Base-by-base conservation (phyloP, 2,888 invertebrate species). In the Nebria salina region DNA sequence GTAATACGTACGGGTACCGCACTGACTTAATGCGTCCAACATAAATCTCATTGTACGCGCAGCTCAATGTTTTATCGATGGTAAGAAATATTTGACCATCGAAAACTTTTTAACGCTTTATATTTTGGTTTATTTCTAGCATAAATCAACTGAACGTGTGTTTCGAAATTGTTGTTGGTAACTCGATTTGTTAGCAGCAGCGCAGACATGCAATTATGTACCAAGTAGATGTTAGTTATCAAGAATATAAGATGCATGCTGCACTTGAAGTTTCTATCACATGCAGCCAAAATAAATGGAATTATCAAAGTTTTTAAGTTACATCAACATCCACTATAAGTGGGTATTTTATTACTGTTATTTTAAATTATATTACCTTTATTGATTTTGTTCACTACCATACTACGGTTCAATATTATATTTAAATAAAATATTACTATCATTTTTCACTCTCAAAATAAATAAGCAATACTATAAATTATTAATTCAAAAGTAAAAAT, bases 31-130 rank as follows among this genome's bases (percentile, higher is more conserved):
- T 70, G 34, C 70, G 25, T 26, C 25, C 34, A 13, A 26, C 70
- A 70, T 70, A 26, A 26, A 70, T 70, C 70, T 70, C 70, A 70
- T 70, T 70, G 25, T 70, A 54, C 54, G 54, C 54, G 54, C 54
- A 13, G 54, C 54, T 54, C 54, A 7, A 54, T 54, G 54, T 54
- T 54, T 54, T 54, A 54, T 54, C 54, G 54, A 54, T 54, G 8
- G 54, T 54, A 54, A 54, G 54, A 54, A 54, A 54, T 54, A 54
- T 54, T 54, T 54, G 54, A 13, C 54, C 54, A 54, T 54, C 54
- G 54, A 54, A 54, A 54, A 54, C 54, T 54, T 54, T 54, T 54
- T 54, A 54, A 54, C 54, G 7, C 13, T 54, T 54, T 54, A 8
- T 54, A 54, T 54, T 54, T 54, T 54, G 54, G 11, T 54, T 54